These are phyloP conservation scores for Drosophila lacertosa DNA, from an alignment of 1,140 invertebrate genomes.

Conservation along the genomic window DNA sequence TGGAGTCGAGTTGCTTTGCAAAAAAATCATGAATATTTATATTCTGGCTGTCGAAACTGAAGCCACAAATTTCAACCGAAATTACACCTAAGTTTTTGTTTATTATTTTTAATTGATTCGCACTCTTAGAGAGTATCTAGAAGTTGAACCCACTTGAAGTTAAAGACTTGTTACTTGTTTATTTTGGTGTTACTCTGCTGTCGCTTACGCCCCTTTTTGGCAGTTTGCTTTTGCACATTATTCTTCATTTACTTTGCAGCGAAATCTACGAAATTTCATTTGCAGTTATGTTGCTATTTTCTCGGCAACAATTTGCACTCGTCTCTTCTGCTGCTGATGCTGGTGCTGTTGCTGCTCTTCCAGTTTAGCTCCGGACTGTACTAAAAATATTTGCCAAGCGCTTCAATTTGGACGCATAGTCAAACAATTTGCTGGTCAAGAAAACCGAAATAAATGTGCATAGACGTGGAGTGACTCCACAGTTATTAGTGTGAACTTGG, in stretches of 20 bases:
- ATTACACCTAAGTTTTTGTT: not conserved
- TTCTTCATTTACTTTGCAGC: conserved; percentile 78
- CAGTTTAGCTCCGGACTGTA: not conserved
- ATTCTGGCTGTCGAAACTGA: not conserved
- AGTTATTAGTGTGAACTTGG: conserved; percentile 43
- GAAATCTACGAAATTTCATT: conserved; percentile 80
- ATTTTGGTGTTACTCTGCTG: conserved; percentile 2
- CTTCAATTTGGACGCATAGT: conserved; percentile 74
- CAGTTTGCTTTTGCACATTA: conserved; percentile 79
- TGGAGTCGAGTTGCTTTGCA: not conserved
- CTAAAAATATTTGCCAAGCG: conserved; percentile 75
- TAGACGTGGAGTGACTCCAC: conserved; percentile 15
- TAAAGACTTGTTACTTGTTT: not conserved
- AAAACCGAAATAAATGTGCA: conserved; percentile 47
- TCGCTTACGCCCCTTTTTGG: conserved; percentile 34
- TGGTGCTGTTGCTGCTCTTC: not conserved
- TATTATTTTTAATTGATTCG: no score
- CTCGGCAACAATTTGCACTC: conserved; percentile 34
- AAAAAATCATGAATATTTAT: not conserved
- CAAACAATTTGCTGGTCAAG: conserved; percentile 68
- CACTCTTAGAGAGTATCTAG: not conserved
- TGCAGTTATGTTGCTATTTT: conserved; percentile 79
- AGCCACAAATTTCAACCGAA: not conserved
- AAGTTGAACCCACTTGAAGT: not conserved
- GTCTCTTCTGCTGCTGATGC: not conserved